Evolutionary conservation across 1,140 invertebrate species (phyloP).

Genomic region (Macrocentrus cingulum): DNA sequence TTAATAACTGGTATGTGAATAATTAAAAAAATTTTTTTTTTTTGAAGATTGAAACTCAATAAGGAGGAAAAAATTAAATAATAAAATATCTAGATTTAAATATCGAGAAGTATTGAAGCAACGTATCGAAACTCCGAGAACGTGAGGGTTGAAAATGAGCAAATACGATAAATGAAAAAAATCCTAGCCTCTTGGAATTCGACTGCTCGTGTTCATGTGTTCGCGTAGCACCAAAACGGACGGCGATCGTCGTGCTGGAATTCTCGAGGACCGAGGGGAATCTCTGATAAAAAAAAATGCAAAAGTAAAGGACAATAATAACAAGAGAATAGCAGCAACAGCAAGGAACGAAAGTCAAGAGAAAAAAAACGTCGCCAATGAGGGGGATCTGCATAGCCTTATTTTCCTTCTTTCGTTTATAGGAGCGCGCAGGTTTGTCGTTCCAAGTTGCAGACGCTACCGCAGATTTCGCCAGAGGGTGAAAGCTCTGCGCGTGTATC

Average conservation of each 20-base stretch:
- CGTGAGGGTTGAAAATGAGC: too few species aligned
- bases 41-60: too few species aligned
- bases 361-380: slow-evolving; percentile 4
- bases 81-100: too few species aligned
- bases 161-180: too few species aligned
- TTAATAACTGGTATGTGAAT: too few species aligned
- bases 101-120: too few species aligned
- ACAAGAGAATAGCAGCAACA: neutral
- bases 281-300: neutral
- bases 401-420: slow-evolving; percentile 3
- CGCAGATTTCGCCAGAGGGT: slow-evolving; percentile 23
- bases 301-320: neutral
- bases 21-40: too few species aligned
- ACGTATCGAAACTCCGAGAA: too few species aligned
- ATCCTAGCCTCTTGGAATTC: neutral
- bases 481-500: slow-evolving; percentile 21
- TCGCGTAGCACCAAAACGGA: neutral
- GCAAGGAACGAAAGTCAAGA: neutral
- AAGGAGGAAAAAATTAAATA: too few species aligned
- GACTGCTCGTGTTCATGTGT: neutral
- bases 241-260: neutral
- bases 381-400: neutral
- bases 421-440: slow-evolving; percentile 12
- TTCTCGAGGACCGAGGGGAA: neutral
- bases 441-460: slow-evolving; percentile 17